A percentile compares a stretch with the other conserved stretches of the same genome.
Conservation (phyloP, 2,888 invertebrate species). For the Acanthopleura granulata region DNA sequence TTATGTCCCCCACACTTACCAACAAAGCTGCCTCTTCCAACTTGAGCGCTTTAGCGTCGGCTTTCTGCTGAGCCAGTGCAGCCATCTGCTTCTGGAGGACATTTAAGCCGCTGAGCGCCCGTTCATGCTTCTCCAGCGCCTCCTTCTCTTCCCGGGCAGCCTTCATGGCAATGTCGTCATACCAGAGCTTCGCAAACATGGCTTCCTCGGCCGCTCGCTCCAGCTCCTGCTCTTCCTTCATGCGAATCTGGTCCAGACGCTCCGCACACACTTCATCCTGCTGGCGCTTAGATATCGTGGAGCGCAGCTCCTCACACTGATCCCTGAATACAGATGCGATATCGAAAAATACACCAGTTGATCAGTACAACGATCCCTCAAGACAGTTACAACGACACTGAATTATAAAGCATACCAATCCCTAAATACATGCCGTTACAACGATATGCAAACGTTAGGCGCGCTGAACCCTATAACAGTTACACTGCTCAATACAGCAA, state of each 20-base stretch:
- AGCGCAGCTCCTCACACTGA: constrained; percentile 67
- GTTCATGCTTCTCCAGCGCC: constrained; percentile 53
- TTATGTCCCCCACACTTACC: constrained; percentile 37
- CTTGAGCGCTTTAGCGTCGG: constrained; percentile 59
- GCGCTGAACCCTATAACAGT: too few relatives aligned
- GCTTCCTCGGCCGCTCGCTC: constrained; percentile 56
- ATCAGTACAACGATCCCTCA: too few relatives aligned
- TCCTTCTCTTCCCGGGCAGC: constrained; percentile 65
- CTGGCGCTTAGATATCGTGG: constrained; percentile 63
- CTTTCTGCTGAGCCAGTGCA: constrained; percentile 61
- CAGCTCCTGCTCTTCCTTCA: constrained; percentile 34
- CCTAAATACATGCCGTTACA: too few relatives aligned
- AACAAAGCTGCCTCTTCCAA: constrained; percentile 64
- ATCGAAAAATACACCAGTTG: not conserved
- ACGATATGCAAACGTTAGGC: too few relatives aligned
- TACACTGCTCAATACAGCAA: too few relatives aligned
- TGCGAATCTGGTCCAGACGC: constrained; percentile 50
- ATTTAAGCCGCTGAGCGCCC: constrained; percentile 60
- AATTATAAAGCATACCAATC: too few relatives aligned
- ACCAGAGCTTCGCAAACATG: constrained; percentile 67
- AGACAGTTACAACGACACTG: too few relatives aligned
- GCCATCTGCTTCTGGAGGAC: constrained; percentile 66
- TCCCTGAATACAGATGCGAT: constrained; percentile 42
- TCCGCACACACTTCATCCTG: constrained; percentile 66
- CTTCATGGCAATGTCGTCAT: constrained; percentile 65